These are phyloP conservation scores for Crocodylus rhombifer DNA, from an alignment of 2,797 vertebrate genomes.

Conservation along the genomic window DNA sequence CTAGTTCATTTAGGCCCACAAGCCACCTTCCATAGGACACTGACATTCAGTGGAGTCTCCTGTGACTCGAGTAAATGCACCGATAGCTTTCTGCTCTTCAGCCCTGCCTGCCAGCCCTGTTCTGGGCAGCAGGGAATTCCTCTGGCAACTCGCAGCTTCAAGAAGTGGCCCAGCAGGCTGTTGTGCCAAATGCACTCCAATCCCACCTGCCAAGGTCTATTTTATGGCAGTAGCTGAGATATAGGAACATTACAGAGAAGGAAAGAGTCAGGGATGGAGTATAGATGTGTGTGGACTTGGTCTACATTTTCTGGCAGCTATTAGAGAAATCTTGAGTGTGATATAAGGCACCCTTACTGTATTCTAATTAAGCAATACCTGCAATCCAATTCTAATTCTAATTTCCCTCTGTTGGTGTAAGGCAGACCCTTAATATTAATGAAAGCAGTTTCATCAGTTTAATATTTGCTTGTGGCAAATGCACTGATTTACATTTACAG, in stretches of 20 bases:
- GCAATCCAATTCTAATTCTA: neutral
- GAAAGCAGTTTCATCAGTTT: neutral
- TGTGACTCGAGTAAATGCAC: neutral
- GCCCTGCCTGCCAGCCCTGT: neutral
- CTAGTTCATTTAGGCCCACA: neutral
- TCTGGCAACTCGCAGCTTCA: neutral
- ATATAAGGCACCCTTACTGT: neutral
- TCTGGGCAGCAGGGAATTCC: neutral
- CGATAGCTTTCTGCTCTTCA: neutral
- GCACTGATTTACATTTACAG: slow-evolving; percentile 55
- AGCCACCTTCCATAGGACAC: neutral
- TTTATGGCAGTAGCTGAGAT: neutral
- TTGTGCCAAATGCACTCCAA: neutral
- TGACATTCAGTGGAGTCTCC: neutral
- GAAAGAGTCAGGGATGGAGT: neutral
- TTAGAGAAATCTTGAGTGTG: neutral
- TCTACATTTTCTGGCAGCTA: neutral
- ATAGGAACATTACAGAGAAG: neutral
- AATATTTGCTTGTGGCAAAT: neutral
- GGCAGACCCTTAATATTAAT: neutral
- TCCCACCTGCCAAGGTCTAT: neutral
- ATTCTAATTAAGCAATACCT: neutral
- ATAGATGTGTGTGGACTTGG: neutral
- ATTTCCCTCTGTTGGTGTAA: neutral
- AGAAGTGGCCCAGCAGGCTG: neutral